A percentile compares a stretch with the other conserved stretches of the same genome.
phyloP scores from a whole-genome alignment of 1,140 invertebrate genomes.

The Cherax destructor region DNA sequence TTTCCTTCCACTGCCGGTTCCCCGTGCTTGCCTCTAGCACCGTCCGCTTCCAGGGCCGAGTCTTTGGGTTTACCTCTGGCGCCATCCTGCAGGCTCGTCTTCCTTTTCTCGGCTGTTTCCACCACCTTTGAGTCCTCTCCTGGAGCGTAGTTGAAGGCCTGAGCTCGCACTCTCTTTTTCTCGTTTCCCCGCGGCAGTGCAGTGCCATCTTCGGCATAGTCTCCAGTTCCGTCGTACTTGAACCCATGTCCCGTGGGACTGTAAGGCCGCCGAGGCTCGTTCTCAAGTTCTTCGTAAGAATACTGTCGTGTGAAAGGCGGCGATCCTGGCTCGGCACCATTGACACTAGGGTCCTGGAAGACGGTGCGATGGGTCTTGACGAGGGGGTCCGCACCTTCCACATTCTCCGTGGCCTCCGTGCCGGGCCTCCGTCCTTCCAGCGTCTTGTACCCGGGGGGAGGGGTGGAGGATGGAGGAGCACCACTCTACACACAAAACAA shows the following conservation, averaged over 20 bases:
- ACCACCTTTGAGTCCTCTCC: conserved; percentile 34
- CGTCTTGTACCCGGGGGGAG: conserved; percentile 59
- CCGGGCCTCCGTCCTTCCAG: conserved; percentile 10
- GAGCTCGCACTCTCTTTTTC: conserved; percentile 41
- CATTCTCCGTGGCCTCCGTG: neutral
- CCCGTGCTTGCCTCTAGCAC: neutral
- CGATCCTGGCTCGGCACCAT: neutral
- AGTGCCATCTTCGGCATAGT: neutral
- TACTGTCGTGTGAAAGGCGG: conserved; percentile 51
- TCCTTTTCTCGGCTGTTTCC: neutral
- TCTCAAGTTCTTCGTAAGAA: conserved; percentile 69
- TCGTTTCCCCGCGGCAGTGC: neutral
- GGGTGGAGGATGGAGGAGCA: conserved; percentile 50
- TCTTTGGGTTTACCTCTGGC: neutral
- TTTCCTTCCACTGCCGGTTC: neutral
- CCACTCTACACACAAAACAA: conserved; percentile 34
- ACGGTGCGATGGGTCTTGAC: conserved; percentile 60
- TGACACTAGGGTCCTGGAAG: conserved; percentile 33
- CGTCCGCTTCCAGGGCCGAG: neutral
- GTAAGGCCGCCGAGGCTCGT: conserved; percentile 55
- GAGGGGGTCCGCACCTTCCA: conserved; percentile 41
- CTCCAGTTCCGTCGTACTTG: conserved; percentile 53
- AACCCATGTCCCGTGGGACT: conserved; percentile 63
- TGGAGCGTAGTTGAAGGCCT: conserved; percentile 72
- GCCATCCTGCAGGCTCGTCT: neutral